phyloP scores from a whole-genome alignment of 2,888 invertebrate genomes.

The Phalangium opilio region DNA sequence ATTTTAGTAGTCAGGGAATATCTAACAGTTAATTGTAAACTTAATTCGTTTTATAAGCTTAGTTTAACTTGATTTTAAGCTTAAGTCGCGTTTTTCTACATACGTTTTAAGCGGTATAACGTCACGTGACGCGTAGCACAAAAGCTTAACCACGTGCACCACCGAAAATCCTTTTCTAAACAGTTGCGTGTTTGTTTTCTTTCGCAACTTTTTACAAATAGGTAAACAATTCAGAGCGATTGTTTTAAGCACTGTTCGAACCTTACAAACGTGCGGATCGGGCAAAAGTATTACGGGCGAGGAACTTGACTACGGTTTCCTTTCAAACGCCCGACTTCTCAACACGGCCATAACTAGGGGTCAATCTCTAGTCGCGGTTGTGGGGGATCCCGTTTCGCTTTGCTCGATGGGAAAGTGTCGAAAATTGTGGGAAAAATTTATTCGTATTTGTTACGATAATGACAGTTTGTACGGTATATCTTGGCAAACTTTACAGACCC shows the following conservation, averaged over 20 bases:
- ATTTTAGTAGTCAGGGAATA: no score
- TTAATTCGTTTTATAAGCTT: no score
- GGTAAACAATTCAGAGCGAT: conserved; percentile 70
- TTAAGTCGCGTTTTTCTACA: no score
- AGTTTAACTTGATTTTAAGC: no score
- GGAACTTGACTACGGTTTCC: conserved; percentile 56
- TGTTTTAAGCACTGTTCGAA: conserved; percentile 60
- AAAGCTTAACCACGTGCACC: no score
- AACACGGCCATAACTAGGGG: conserved; percentile 71
- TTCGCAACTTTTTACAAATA: no score
- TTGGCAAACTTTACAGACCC: conserved; percentile 48
- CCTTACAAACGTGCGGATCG: conserved; percentile 47
- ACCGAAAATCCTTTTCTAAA: no score
- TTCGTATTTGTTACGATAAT: conserved; percentile 53
- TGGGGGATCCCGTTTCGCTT: conserved; percentile 67
- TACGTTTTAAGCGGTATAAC: no score
- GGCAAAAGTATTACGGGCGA: conserved; percentile 27
- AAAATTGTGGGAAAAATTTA: conserved; percentile 63
- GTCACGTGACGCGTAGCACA: no score
- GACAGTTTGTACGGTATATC: conserved; percentile 55
- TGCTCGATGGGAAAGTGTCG: conserved; percentile 62
- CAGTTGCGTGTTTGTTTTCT: no score
- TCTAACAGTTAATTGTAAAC: no score
- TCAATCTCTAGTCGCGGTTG: conserved; percentile 63
- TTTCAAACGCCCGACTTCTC: conserved; percentile 61